These are phyloP conservation scores for Clarias fuscus DNA, from an alignment of 2,797 vertebrate genomes.

Conservation along the genomic window DNA sequence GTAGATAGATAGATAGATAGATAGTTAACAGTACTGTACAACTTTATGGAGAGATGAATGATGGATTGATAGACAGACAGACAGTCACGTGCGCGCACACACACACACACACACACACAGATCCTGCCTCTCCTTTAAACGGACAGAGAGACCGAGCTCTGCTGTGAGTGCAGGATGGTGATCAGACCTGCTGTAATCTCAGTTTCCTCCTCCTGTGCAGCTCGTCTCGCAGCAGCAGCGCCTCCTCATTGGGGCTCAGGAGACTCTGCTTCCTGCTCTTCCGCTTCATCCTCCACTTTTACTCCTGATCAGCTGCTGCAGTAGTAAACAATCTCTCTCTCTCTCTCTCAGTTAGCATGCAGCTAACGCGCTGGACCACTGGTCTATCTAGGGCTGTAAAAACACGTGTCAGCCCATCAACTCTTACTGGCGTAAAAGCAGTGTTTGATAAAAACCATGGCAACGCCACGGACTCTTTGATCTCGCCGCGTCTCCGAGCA, in stretches of 20 bases:
- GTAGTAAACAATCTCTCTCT: background rate
- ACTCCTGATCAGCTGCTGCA: background rate
- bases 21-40: no score
- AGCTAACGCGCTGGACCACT: background rate
- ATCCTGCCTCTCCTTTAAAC: background rate
- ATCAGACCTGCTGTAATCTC: conserved; percentile 85
- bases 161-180: no score
- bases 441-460: background rate
- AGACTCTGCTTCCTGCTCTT: conserved; percentile 69
- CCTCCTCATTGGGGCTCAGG: conserved; percentile 93
- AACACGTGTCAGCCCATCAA: background rate
- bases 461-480: background rate
- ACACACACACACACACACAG: no score
- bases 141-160: background rate
- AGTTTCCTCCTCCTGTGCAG: conserved; percentile 86
- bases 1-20: background rate
- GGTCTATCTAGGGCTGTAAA: background rate
- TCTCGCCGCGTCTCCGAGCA: background rate
- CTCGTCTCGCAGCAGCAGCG: conserved; percentile 84
- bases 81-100: background rate
- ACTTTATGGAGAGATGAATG: background rate
- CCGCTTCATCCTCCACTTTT: conserved; percentile 76
- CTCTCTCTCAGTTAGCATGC: background rate
- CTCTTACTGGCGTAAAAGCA: background rate
- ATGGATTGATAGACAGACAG: background rate